Evolutionary conservation across 2,888 invertebrate genomes (phyloP), one percentile per base, ranked within the genome.

Genomic region (Bombylius discolor): DNA sequence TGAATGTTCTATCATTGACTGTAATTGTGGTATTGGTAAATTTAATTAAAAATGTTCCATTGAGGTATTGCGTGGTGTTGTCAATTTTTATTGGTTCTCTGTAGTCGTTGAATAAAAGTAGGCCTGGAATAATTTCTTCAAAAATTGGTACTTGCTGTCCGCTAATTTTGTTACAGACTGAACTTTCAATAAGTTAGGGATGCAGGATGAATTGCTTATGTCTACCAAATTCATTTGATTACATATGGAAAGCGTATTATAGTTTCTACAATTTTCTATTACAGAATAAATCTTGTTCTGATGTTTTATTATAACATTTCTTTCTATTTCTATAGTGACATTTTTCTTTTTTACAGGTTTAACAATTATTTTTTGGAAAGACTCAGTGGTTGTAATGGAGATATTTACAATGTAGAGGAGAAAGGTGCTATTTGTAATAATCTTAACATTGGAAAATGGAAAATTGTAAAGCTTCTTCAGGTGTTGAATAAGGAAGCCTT

Each of bases 391-490:
- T 49, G 56, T 58, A 32, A 56, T 56, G 46, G 60, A 58, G 49
- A 62, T 60, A 55, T 59, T 56, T 44, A 62, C 49, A 52, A 63
- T 58, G 51, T 61, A 62, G 32, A 62, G 52, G 47, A 62, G 49
- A 39, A 53, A 39, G 12, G 49, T 34, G 32, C 56, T 51, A 52
- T 60, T 58, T 13, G 58, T 58, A 12, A 59, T 58, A 36, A 63
- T 58, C 59, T 59, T 62, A 11, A 61, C 52, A 45, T 62, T 57
- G 9, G 58, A 52, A 55, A 62, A 62, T 57, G 9, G 58, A 52
- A 55, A 62, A 62, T 55, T 63, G 59, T 39, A 63, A 51, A 14
- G 60, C 59, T 50, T 64, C 61, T 49, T 62, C 61, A 49, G 58
- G 36, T 39, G 60, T 62, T 9, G 58, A 48, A 55, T 53, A 61